Evolutionary conservation across 2,888 invertebrate species (phyloP), one percentile per base, ranked within the genome.

Genomic region (Eupithecia insigniata): DNA sequence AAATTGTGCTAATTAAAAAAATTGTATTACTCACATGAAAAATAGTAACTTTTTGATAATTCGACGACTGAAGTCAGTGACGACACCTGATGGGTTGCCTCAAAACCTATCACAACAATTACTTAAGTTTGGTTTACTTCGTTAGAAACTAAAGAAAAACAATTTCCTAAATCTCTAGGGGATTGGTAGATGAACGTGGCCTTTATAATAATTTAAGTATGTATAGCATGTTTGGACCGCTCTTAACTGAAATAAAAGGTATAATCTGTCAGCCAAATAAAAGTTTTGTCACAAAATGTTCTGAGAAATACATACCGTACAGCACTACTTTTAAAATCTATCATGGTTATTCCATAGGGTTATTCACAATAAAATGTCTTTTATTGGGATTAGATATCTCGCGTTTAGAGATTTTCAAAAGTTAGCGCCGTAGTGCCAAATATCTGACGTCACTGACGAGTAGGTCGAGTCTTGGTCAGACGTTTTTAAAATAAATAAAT

Each of bases 91-190:
- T 43, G 43, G 43, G 10, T 2, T 22, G 0, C 6, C 51, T 51
- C 51, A 51, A 51, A 51, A 51, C 51, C 51, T 46, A 46, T 46
- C n/a, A 46, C n/a, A 46, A 10, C 22, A 22, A 51, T 51, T 51
- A n/a, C n/a, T n/a, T n/a, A 10, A 51, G 22, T 51, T 51, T 22
- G 10, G 51, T 10, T 51, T 51, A 22, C 22, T 51, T 51, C 51
- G 22, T 22, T 3, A 51, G 0, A 51, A 51, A 51, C 51, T 51
- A 22, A 10, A 22, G 51, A 10, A n/a, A 51, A 22, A 51, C 22
- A 51, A 22, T 7, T 46, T 46, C 22, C 51, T 10, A 51, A 51
- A 51, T 18, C 10, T 51, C 1, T 10, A 10, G 10, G 22, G 51
- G 51, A 51, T 22, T 22, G 8, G 22, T 10, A 51, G 51, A 22